Evolutionary conservation across 2,888 invertebrate genomes (phyloP).

Genomic region (Auanema freiburgensis): DNA sequence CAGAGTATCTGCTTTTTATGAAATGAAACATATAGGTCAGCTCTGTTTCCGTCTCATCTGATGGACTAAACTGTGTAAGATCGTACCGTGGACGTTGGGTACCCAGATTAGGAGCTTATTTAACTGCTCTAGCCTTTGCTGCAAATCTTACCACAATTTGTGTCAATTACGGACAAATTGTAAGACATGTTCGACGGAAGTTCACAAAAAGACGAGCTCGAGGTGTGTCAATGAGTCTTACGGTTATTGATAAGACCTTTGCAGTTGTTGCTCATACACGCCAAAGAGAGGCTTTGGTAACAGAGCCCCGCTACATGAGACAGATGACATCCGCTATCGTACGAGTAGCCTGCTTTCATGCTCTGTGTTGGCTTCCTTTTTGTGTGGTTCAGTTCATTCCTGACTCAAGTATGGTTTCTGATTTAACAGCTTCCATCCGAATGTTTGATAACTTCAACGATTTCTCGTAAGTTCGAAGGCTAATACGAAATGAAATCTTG

Average conservation of each 20-base stretch:
- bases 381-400: slow-evolving; percentile 47
- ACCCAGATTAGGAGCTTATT: slow-evolving; percentile 31
- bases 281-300: slow-evolving; percentile 46
- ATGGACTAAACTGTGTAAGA: slow-evolving; percentile 48
- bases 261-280: slow-evolving; percentile 38
- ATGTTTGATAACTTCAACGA: slow-evolving; percentile 43
- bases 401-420: slow-evolving; percentile 33
- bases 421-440: slow-evolving; percentile 37
- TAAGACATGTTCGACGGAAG: slow-evolving; percentile 58
- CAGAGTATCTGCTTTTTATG: background rate
- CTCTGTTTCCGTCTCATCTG: slow-evolving; percentile 38
- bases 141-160: slow-evolving; percentile 48
- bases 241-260: slow-evolving; percentile 11
- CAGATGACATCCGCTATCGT: slow-evolving; percentile 62
- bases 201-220: slow-evolving; percentile 59
- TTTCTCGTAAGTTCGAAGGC: slow-evolving; percentile 30
- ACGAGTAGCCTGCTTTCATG: slow-evolving; percentile 61
- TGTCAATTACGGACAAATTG: slow-evolving; percentile 60
- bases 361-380: slow-evolving; percentile 61
- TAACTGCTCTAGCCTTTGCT: slow-evolving; percentile 46
- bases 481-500: background rate
- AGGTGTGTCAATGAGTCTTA: slow-evolving; percentile 28
- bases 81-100: slow-evolving; percentile 28
- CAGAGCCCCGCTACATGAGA: slow-evolving; percentile 60
- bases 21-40: slow-evolving; percentile 25